A percentile compares a stretch with the other conserved stretches of the same genome.
phyloP scores from a whole-genome alignment of 2,113 vertebrate species.

The Choloepus hoffmanni region DNA sequence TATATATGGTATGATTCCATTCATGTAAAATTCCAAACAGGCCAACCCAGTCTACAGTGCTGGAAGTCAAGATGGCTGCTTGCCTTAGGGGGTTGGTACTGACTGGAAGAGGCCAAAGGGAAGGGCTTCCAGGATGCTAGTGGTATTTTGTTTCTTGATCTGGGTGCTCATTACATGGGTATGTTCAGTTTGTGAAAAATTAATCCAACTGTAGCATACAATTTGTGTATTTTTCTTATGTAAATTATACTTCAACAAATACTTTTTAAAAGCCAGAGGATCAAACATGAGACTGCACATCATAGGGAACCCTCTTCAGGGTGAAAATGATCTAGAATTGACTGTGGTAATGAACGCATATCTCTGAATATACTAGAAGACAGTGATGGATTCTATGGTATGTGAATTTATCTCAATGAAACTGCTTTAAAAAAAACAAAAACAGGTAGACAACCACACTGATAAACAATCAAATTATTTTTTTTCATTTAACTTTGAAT shows the following conservation, averaged over 20 bases:
- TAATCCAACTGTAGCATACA: not conserved
- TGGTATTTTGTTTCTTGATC: not conserved
- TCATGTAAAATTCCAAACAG: not conserved
- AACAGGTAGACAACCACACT: too few species aligned
- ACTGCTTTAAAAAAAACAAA: too few species aligned
- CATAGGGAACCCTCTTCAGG: too few species aligned
- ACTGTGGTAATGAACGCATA: too few species aligned
- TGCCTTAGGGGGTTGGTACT: not conserved
- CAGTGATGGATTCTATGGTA: too few species aligned
- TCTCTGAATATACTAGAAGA: too few species aligned
- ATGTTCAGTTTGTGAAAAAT: not conserved
- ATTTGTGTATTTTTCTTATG: not conserved
- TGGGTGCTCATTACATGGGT: not conserved
- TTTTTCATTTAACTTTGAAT: too few species aligned
- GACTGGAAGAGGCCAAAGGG: not conserved
- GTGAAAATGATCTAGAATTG: too few species aligned
- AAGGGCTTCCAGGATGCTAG: not conserved
- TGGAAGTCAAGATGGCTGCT: not conserved
- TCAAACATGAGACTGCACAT: too few species aligned
- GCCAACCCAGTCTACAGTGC: not conserved
- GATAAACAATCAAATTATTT: too few species aligned
- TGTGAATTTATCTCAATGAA: too few species aligned
- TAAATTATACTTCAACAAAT: conserved; percentile 22
- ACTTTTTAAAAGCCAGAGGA: not conserved
- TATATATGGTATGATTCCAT: not conserved